These are phyloP conservation scores for Mugil cephalus DNA, from an alignment of 2,113 vertebrate species.

Conservation along the genomic window DNA sequence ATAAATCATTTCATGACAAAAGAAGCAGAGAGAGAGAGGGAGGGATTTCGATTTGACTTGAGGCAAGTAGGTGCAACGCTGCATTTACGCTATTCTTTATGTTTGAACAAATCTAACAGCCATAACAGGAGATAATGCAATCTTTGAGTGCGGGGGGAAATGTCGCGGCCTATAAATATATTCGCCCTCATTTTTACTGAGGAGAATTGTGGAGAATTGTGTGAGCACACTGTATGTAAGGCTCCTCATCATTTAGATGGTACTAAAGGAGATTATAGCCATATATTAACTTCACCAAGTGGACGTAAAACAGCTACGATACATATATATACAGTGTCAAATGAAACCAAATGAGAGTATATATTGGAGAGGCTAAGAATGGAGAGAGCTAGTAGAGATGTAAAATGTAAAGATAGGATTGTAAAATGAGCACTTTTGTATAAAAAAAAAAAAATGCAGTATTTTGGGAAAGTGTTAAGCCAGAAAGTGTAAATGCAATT, in stretches of 20 bases:
- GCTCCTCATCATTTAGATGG: slow-evolving; percentile 51
- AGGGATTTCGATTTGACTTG: slow-evolving; percentile 2
- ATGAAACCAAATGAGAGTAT: slow-evolving; percentile 49
- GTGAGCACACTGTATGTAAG: slow-evolving; percentile 39
- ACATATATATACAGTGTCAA: background rate
- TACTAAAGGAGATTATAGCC: slow-evolving; percentile 71
- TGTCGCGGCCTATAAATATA: slow-evolving; percentile 51
- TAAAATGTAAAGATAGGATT: slow-evolving; percentile 7
- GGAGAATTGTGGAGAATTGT: slow-evolving; percentile 32
- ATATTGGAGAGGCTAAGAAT: background rate
- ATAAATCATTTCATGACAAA: slow-evolving; percentile 3
- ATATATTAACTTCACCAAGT: slow-evolving; percentile 55
- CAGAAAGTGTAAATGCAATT: no score
- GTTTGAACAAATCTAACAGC: slow-evolving; percentile 40
- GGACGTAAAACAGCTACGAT: slow-evolving; percentile 20
- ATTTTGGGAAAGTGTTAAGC: no score
- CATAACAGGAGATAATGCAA: slow-evolving; percentile 58
- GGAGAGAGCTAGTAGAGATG: slow-evolving; percentile 8
- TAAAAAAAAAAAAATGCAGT: background rate
- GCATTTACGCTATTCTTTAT: slow-evolving; percentile 5
- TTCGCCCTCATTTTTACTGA: slow-evolving; percentile 57
- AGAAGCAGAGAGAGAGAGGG: background rate
- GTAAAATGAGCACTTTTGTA: slow-evolving; percentile 49
- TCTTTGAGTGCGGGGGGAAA: slow-evolving; percentile 52
- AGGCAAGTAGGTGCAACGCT: slow-evolving; percentile 11